Conservation (phyloP, 2,797 vertebrate species). For the Microhierax caerulescens region DNA sequence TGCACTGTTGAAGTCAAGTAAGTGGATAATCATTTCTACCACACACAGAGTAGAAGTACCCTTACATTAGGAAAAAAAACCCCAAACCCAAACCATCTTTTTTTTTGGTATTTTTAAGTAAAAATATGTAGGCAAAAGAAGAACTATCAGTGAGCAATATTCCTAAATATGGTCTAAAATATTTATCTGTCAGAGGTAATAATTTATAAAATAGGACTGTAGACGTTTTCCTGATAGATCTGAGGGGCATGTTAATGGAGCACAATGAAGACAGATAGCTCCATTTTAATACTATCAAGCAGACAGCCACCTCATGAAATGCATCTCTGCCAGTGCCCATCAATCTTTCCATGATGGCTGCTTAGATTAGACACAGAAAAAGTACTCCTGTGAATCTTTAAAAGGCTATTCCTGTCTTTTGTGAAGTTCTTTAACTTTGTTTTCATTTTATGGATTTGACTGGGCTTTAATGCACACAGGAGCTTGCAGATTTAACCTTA, state of each 20-base stretch:
- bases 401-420: constrained; percentile 72
- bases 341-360: constrained; percentile 71
- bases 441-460: constrained; percentile 67
- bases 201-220: constrained; percentile 67
- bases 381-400: constrained; percentile 74
- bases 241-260: constrained; percentile 75
- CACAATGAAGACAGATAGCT: constrained; percentile 80
- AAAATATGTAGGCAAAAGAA: constrained; percentile 19
- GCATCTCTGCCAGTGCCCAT: constrained; percentile 72
- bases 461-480: constrained; percentile 9
- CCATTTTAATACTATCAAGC: constrained; percentile 64
- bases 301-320: constrained; percentile 68
- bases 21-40: not conserved
- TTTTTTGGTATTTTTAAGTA: not conserved
- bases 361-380: constrained; percentile 71
- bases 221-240: constrained; percentile 73
- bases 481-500: constrained; percentile 20
- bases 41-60: not conserved
- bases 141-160: constrained; percentile 30
- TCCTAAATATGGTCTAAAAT: constrained; percentile 69
- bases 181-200: constrained; percentile 70
- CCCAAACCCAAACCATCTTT: not conserved
- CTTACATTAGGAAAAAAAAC: not conserved
- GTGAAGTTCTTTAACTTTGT: constrained; percentile 71
- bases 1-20: not conserved